These are phyloP conservation scores for Petroica traversi DNA, from an alignment of 2,113 vertebrate species.

Conservation along the genomic window DNA sequence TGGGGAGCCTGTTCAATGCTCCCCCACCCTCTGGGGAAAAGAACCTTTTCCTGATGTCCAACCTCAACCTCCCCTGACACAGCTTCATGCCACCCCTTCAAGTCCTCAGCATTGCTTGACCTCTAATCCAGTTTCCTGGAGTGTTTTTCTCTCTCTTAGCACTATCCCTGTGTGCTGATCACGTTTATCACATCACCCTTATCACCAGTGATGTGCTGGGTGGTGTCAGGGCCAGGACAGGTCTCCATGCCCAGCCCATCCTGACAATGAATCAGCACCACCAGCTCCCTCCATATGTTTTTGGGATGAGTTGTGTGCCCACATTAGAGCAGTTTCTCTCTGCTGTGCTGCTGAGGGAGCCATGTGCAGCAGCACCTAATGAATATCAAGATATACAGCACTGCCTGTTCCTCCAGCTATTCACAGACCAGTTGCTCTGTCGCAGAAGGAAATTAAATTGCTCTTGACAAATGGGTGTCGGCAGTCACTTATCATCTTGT, in stretches of 20 bases:
- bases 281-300: background rate
- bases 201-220: background rate
- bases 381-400: conserved; percentile 25
- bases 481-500: conserved; percentile 65
- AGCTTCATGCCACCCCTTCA: accelerated
- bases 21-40: background rate
- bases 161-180: accelerated
- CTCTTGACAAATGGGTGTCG: conserved; percentile 50
- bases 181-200: background rate
- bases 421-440: conserved; percentile 32
- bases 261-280: background rate
- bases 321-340: background rate
- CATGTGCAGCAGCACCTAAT: background rate
- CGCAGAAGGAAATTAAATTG: conserved; percentile 48
- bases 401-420: conserved; percentile 2
- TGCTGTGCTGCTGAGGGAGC: conserved; percentile 9
- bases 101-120: background rate
- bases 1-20: background rate
- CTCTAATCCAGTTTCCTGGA: background rate
- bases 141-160: background rate
- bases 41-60: background rate
- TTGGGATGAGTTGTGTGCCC: background rate
- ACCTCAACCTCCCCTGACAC: background rate
- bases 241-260: background rate
- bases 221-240: background rate